These are phyloP conservation scores for Anoplophora glabripennis DNA, from an alignment of 1,140 invertebrate species.

Conservation along the genomic window DNA sequence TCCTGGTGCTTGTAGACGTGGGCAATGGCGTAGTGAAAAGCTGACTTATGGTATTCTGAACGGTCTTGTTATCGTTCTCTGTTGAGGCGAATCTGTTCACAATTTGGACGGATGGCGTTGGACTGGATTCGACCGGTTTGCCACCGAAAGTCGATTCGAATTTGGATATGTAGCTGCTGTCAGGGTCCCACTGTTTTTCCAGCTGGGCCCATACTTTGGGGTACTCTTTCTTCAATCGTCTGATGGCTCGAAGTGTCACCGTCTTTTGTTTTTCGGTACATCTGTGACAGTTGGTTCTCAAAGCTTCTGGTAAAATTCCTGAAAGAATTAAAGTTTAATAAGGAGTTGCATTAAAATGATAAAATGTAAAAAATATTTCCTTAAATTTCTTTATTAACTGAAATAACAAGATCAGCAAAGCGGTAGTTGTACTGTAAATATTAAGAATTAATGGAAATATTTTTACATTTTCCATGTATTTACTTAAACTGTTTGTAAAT, in stretches of 20 bases:
- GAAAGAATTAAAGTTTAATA: conserved; percentile 33
- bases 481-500: too few species aligned
- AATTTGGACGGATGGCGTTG: conserved; percentile 8
- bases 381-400: too few species aligned
- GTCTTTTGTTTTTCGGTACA: conserved; percentile 61
- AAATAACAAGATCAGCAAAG: too few species aligned
- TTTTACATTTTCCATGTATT: too few species aligned
- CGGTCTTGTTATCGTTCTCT: not conserved
- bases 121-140: not conserved
- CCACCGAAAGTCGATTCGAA: conserved; percentile 37
- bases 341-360: conserved; percentile 12
- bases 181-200: conserved; percentile 57
- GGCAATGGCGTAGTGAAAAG: conserved; percentile 12
- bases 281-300: conserved; percentile 58
- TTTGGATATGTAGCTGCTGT: conserved; percentile 53
- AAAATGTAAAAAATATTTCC: too few species aligned
- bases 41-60: not conserved
- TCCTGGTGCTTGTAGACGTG: conserved; percentile 4
- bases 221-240: conserved; percentile 56
- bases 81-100: conserved; percentile 21
- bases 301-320: conserved; percentile 63
- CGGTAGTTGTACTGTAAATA: too few species aligned
- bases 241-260: conserved; percentile 54
- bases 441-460: too few species aligned
- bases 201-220: conserved; percentile 58